Base-by-base conservation (phyloP, 2,797 vertebrate genomes). In the Lates japonicus region DNA sequence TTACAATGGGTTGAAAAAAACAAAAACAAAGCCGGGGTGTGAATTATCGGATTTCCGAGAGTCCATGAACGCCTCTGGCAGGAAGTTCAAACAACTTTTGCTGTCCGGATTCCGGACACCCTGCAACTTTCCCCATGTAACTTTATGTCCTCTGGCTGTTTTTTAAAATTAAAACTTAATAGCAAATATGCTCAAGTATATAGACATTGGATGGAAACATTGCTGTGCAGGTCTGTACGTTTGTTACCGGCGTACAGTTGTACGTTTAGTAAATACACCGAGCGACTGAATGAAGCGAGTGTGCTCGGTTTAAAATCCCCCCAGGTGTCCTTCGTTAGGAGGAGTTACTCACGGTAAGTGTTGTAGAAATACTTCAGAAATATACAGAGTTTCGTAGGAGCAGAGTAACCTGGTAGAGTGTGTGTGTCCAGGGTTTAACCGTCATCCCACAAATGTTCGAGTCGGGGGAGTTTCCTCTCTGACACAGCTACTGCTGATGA, bases 21-120 rank as follows among this genome's bases (percentile, higher is more conserved):
- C 17, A 59, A 51, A 19, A 19, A n/a, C 19, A 16, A 63, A 17
- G 0, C 2, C 1, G 3, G 49, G 11, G 14, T 42, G 1, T 12
- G 5, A 13, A n/a, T 42, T 8, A 0, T 63, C 35, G 62, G 17
- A 78, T 83, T 82, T 86, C 87, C 76, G 35, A 54, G 3, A 2
- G 77, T 75, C 25, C 51, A 0, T 86, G 84, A 93, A 92, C 1
- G 90, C 87, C 39, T 37, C 90, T 20, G 0, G 51, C 84, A 84
- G 92, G 91, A 93, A 91, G 86, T 71, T 58, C 39, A 35, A 14
- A 12, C 29, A 41, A 25, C 13, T 46, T 46, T 42, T 13, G 7
- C 0, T n/a, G 6, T 44, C 37, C 42, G 35, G 46, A 19, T 17
- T 55, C 39, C 49, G 57, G 37, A 19, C 11, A 7, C 41, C 3